Percentiles rank a stretch among this genome's conserved stretches.
Evolutionary conservation across 2,888 invertebrate species (phyloP).

Genomic region (Drosophila austrosaltans): DNA sequence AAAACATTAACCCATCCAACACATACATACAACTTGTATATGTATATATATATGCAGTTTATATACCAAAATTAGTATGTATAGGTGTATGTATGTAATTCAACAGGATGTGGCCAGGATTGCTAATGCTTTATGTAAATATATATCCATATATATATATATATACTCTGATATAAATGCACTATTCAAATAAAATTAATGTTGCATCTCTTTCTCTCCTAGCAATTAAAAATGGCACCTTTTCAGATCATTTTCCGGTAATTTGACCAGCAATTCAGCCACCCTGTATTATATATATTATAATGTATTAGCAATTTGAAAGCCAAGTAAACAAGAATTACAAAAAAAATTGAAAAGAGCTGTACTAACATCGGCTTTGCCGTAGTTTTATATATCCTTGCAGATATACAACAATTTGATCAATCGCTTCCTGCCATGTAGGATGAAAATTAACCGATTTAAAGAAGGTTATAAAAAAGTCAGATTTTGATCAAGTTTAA

Average conservation of each 20-base stretch:
- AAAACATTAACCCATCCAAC: not conserved
- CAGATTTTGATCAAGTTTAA: no score
- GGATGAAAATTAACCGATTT: no score
- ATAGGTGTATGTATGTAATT: conserved; percentile 8
- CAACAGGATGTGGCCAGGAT: conserved; percentile 38
- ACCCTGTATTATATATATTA: conserved; percentile 57
- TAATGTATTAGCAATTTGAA: conserved; percentile 57
- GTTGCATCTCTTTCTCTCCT: not conserved
- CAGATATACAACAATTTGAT: not conserved
- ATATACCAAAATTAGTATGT: conserved; percentile 3
- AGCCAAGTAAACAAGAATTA: conserved; percentile 1
- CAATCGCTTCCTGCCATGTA: no score
- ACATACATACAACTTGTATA: not conserved
- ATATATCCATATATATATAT: conserved; percentile 17
- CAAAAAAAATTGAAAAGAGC: not conserved
- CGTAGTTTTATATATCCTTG: not conserved
- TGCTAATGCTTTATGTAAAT: conserved; percentile 31
- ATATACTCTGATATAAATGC: not conserved
- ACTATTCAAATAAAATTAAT: conserved; percentile 9
- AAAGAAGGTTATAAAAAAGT: no score
- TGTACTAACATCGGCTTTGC: not conserved
- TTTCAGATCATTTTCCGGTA: conserved; percentile 37
- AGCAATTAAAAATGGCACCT: conserved; percentile 43
- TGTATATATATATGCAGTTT: conserved; percentile 10
- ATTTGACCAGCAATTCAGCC: conserved; percentile 28